Evolutionary conservation across 2,797 vertebrate species (phyloP).

Genomic region (Sebastes diploproa): DNA sequence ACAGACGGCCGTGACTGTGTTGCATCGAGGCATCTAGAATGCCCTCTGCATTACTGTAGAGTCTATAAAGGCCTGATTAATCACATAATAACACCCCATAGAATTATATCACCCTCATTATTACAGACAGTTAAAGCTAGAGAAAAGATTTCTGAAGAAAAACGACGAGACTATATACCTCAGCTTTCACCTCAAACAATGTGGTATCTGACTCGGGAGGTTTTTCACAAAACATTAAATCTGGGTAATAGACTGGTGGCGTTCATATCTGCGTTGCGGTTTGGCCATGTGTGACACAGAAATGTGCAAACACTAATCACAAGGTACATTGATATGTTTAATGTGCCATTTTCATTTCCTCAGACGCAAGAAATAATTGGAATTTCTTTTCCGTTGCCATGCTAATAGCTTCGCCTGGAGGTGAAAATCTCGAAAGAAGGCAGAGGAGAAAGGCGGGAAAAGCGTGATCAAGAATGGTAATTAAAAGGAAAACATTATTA

Average conservation of each 20-base stretch:
- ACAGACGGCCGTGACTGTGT: constrained; percentile 18
- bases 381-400: constrained; percentile 54
- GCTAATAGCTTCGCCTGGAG: constrained; percentile 55
- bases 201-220: constrained; percentile 4
- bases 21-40: constrained; percentile 27
- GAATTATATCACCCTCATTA: constrained; percentile 49
- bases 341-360: constrained; percentile 64
- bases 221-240: constrained; percentile 41
- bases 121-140: constrained; percentile 38
- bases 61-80: constrained; percentile 65
- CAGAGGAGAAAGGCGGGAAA: constrained; percentile 9
- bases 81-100: constrained; percentile 56
- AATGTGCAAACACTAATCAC: constrained; percentile 59
- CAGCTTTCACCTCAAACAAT: constrained; percentile 8
- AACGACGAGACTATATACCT: background rate
- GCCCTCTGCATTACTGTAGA: constrained; percentile 22
- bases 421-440: constrained; percentile 26
- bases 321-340: constrained; percentile 60
- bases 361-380: constrained; percentile 66
- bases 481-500: constrained; percentile 57
- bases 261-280: constrained; percentile 9
- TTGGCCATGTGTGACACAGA: constrained; percentile 30
- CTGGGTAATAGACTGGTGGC: constrained; percentile 17
- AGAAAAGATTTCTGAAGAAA: constrained; percentile 7
- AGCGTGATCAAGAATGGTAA: constrained; percentile 30